Evolutionary conservation across 2,888 invertebrate genomes (phyloP), one percentile per base, ranked within the genome.

Genomic region (Arge pagana): DNA sequence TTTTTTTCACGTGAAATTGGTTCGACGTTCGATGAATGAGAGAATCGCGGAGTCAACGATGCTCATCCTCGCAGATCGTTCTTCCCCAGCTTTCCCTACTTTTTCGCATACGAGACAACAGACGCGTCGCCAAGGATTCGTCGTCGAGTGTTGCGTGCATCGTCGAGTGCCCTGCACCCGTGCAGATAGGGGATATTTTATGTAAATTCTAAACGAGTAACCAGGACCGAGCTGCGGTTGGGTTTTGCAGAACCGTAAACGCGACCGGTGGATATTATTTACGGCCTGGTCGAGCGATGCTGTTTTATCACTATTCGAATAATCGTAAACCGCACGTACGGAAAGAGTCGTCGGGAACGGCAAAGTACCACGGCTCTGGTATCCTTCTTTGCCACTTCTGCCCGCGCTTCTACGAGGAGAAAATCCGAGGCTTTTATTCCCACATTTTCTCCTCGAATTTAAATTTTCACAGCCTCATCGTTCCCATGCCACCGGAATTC

Each of bases 201-300:
- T 48, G 48, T 5, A 45, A 48, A 52, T 52, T 52, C 15, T 30
- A 15, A 36, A 30, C 19, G 15, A 11, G 28, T 26, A n/a, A 26
- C 26, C 16, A 4, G 42, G 15, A 6, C 16, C 16, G 31, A 8
- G 10, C 30, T 24, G 28, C 16, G 30, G 24, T 35, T 33, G n/a
- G n/a, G n/a, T n/a, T n/a, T n/a, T n/a, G n/a, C 39, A 4, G n/a
- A 19, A 49, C 30, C 39, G 37, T 51, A 51, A 43, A 51, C 42
- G 52, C 43, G 40, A 19, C 53, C 39, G 42, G 54, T 28, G 13
- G 36, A 48, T 48, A 48, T 52, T 52, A 52, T 52, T 52, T 52
- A 52, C 48, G 28, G 24, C 52, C 28, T 39, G 24, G 21, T 43
- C 26, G 52, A 30, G 37, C 52, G 31, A 16, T 43, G 37, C 19